These are phyloP conservation scores for Gobio gobio DNA, from an alignment of 2,113 vertebrate genomes.

Conservation along the genomic window DNA sequence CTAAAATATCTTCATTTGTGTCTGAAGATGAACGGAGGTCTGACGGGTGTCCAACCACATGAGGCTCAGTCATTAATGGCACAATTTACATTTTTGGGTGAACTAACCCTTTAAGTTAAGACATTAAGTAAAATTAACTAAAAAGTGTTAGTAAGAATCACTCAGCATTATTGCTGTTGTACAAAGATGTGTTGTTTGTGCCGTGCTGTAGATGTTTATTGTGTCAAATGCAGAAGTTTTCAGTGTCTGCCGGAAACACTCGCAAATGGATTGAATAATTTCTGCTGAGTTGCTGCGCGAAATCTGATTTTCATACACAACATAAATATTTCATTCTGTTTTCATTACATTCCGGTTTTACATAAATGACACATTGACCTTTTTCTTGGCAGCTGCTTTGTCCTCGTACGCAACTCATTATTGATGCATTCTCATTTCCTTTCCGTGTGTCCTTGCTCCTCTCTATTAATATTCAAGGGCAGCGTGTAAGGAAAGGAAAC, in stretches of 20 bases:
- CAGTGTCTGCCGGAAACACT: not conserved
- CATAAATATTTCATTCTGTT: not conserved
- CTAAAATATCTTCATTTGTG: too few relatives aligned
- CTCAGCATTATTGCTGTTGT: not conserved
- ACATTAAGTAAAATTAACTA: too few relatives aligned
- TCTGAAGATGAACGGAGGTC: too few relatives aligned
- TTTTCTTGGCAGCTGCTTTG: conserved; percentile 1
- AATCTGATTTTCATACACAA: not conserved
- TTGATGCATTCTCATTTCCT: not conserved
- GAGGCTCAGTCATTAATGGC: too few relatives aligned
- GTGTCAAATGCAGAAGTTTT: not conserved
- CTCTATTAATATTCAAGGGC: not conserved
- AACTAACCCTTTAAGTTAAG: too few relatives aligned
- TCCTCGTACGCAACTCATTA: not conserved
- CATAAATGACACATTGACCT: conserved; percentile 16
- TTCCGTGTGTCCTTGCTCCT: not conserved
- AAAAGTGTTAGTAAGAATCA: too few relatives aligned
- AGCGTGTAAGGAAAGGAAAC: not conserved
- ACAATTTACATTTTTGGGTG: too few relatives aligned
- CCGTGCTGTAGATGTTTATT: not conserved
- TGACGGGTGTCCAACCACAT: too few relatives aligned
- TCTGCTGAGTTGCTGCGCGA: not conserved
- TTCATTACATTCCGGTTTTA: not conserved
- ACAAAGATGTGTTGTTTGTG: not conserved
- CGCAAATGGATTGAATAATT: not conserved